A percentile compares a stretch with the other conserved stretches of the same genome.
Evolutionary conservation across 2,797 vertebrate species (phyloP).

Genomic region (Leptodactylus fallax): DNA sequence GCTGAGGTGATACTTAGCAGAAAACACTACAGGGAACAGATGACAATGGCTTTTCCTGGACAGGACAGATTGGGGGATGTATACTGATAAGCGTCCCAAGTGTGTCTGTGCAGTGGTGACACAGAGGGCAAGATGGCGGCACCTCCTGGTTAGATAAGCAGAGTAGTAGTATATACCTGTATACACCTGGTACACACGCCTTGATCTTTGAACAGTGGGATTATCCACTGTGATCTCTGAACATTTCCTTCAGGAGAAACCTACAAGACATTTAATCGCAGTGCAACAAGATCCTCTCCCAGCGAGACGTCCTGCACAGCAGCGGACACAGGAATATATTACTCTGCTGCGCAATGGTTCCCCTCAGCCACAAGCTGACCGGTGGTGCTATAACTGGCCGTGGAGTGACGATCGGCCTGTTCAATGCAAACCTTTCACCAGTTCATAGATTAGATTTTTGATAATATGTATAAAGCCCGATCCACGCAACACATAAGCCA

Average conservation of each 20-base stretch:
- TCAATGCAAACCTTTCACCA: neutral
- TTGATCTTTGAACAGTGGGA: neutral
- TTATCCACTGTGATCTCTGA: constrained; percentile 9
- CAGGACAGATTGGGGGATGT: neutral
- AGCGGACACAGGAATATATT: neutral
- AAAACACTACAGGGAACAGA: too few species aligned
- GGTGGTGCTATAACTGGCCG: neutral
- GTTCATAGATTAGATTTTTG: neutral
- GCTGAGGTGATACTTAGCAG: too few species aligned
- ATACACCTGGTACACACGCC: neutral
- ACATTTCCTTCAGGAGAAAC: neutral
- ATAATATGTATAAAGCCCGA: neutral
- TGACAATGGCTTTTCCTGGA: neutral
- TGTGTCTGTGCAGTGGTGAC: neutral
- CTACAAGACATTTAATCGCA: constrained; percentile 14
- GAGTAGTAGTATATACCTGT: neutral
- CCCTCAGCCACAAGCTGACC: neutral
- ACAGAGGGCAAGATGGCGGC: neutral
- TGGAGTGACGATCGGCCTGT: neutral
- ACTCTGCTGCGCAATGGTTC: neutral
- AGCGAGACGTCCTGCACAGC: neutral
- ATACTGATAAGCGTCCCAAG: neutral
- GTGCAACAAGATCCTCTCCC: constrained; percentile 23
- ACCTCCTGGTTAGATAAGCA: neutral
- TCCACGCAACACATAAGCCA: neutral